phyloP scores from a whole-genome alignment of 2,113 vertebrate species.

The Clarias batrachus region DNA sequence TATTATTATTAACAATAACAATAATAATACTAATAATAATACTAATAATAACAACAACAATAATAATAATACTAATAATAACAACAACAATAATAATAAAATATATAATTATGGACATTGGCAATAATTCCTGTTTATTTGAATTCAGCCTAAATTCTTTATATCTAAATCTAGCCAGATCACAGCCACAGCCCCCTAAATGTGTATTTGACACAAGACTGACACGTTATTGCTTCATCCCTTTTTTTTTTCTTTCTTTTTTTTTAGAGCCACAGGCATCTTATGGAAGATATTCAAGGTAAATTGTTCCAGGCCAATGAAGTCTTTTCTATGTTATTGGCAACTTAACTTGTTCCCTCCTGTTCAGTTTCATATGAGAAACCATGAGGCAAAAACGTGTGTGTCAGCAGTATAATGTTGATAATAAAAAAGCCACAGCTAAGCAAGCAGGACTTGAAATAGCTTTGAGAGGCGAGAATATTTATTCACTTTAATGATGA shows the following conservation, averaged over 20 bases:
- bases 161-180: background rate
- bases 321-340: conserved; percentile 67
- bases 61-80: too few species aligned
- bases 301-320: conserved; percentile 71
- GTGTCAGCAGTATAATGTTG: conserved; percentile 71
- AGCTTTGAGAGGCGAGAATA: conserved; percentile 73
- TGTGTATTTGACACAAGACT: background rate
- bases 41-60: too few species aligned
- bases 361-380: conserved; percentile 63
- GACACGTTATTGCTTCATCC: background rate
- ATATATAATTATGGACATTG: background rate
- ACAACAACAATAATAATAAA: too few species aligned
- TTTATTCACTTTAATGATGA: conserved; percentile 80
- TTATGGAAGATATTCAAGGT: conserved; percentile 48
- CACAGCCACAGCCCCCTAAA: conserved; percentile 1
- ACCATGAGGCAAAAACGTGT: conserved; percentile 55
- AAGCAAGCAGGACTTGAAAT: conserved; percentile 66
- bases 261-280: conserved; percentile 15
- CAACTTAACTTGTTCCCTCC: conserved; percentile 57
- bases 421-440: conserved; percentile 70
- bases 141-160: background rate
- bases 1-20: too few species aligned
- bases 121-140: background rate
- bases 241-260: background rate
- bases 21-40: too few species aligned